These are phyloP conservation scores for Isoperla grammatica DNA, from an alignment of 2,888 invertebrate genomes.

Conservation along the genomic window DNA sequence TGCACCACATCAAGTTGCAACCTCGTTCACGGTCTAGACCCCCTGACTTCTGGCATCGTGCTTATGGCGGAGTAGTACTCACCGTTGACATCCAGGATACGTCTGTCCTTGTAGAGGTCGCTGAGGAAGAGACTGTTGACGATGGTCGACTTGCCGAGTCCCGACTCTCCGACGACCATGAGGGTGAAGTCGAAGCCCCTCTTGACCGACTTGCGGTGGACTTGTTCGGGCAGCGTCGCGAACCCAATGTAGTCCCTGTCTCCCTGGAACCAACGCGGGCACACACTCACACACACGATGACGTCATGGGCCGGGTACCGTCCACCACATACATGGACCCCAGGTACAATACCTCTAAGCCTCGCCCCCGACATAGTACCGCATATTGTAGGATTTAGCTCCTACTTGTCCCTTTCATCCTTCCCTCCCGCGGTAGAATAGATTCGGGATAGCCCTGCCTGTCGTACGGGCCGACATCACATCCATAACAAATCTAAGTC, in stretches of 20 bases:
- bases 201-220: conserved; percentile 94
- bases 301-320: neutral
- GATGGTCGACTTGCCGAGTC: conserved; percentile 90
- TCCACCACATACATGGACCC: conserved; percentile 5
- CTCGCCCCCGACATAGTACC: too few relatives aligned
- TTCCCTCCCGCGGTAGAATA: too few relatives aligned
- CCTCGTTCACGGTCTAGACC: too few relatives aligned
- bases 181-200: conserved; percentile 94
- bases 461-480: too few relatives aligned
- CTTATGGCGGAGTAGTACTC: too few relatives aligned
- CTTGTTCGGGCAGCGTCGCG: conserved; percentile 92
- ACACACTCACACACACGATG: conserved; percentile 11
- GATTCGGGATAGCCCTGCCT: too few relatives aligned
- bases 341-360: neutral
- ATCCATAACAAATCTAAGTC: too few relatives aligned
- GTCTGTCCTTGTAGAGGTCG: conserved; percentile 84
- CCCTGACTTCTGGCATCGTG: too few relatives aligned
- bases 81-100: conserved; percentile 67
- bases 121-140: conserved; percentile 92
- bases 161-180: conserved; percentile 94
- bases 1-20: too few relatives aligned
- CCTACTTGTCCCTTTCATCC: too few relatives aligned
- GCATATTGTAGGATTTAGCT: too few relatives aligned
- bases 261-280: conserved; percentile 31
- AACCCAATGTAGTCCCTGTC: conserved; percentile 83